Evolutionary conservation across 2,113 vertebrate species (phyloP), one percentile per base, ranked within the genome.

Genomic region (Psilopogon haemacephalus): DNA sequence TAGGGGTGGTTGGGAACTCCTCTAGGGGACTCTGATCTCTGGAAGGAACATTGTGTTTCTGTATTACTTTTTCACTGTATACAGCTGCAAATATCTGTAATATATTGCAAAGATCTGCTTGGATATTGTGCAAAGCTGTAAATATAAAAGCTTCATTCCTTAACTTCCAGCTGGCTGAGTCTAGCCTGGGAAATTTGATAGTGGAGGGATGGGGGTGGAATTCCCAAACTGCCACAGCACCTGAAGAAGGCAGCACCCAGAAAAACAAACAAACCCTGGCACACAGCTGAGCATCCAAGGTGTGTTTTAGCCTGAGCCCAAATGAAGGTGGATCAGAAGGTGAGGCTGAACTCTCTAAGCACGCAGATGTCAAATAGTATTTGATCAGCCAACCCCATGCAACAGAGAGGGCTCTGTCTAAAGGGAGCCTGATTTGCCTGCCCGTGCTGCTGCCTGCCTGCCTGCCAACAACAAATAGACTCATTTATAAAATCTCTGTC

Each of bases 401-500:
- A 19, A 6, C 21, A 23, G 40, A 55, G 46, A 60, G 32, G 42
- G 16, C 20, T 32, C 30, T 37, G 73, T 33, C 80, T 81, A 27
- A 84, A 26, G 73, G 76, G 65, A 93, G n/a, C 5, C 76, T 42
- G 62, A 7, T 75, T 60, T 60, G 6, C 72, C 79, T 74, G 30
- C 72, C 84, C 16, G 1, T 70, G 92, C 77, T 21, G 4, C 14
- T 3, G 40, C 72, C 69, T 59, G 67, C 28, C 91, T 83, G 68
- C 83, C 70, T 90, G 90, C 94, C 94, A 88, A 75, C 81, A 92
- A 69, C 84, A 92, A 90, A 93, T 15, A 86, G 77, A 86, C 78
- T 79, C 88, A 72, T 90, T 93, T 93, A 86, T 60, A 90, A 86
- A 88, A 92, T n/a, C 77, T 44, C 86, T 88, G 80, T 84, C 92